Percentiles rank a stretch among this genome's conserved stretches.
Conservation (phyloP, 2,888 invertebrate species). For the Lasioglossum vierecki region DNA sequence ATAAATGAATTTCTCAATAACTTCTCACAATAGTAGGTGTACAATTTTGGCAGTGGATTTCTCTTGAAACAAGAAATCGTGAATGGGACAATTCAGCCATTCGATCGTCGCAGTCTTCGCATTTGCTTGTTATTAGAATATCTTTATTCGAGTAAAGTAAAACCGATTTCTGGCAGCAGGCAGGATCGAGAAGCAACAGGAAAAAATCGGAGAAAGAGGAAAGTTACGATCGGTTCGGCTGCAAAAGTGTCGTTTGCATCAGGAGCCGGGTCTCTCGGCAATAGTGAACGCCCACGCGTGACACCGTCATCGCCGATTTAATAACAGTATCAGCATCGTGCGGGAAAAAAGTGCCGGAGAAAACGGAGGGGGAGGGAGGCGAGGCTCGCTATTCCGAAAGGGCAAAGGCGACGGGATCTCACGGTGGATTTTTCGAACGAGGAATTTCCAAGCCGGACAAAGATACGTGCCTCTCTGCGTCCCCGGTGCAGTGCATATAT, state of each 20-base stretch:
- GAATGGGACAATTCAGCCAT: background rate
- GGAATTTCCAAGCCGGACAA: constrained; percentile 28
- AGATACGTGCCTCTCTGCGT: constrained; percentile 42
- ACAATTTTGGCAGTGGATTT: too few species aligned
- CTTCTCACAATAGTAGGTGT: background rate
- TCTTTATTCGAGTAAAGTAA: background rate
- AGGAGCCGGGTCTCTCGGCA: constrained; percentile 2
- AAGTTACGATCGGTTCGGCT: background rate
- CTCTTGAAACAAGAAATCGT: background rate
- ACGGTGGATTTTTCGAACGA: constrained; percentile 11
- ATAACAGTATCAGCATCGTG: constrained; percentile 39
- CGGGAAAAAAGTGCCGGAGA: constrained; percentile 26
- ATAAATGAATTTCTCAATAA: background rate
- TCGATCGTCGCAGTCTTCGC: background rate
- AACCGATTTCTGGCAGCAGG: background rate
- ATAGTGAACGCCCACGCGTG: constrained; percentile 34
- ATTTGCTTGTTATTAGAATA: background rate
- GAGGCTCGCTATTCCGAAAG: constrained; percentile 32
- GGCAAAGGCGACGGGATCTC: constrained; percentile 42
- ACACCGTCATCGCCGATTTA: constrained; percentile 38
- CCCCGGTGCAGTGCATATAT: background rate
- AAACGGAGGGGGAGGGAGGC: background rate
- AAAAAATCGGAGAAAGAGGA: background rate
- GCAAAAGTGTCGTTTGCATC: constrained; percentile 9
- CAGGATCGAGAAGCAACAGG: background rate